Percentiles rank a stretch among this genome's conserved stretches.
These are phyloP conservation scores for Trichogramma evanescens DNA, from an alignment of 2,888 invertebrate genomes.

Conservation along the genomic window DNA sequence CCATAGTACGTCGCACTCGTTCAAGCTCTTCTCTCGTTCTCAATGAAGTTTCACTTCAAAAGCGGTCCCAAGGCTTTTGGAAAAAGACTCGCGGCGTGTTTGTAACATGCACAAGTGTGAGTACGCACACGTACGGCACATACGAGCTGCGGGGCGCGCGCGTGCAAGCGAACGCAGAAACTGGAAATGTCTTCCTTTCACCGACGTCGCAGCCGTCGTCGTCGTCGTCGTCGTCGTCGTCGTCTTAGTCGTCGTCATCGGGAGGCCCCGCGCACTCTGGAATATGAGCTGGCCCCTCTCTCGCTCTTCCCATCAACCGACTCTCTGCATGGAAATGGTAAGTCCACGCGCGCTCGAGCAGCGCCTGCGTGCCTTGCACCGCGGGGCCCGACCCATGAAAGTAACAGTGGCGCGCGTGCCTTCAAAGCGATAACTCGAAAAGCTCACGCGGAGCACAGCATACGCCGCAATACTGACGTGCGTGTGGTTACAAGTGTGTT, in stretches of 20 bases:
- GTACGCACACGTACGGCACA: no score
- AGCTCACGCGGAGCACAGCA: no score
- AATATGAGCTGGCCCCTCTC: constrained; percentile 1
- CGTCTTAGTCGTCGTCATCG: constrained; percentile 16
- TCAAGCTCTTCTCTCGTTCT: no score
- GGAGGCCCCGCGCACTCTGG: not conserved
- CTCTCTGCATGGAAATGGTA: constrained; percentile 26
- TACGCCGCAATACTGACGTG: no score
- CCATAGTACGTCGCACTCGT: no score
- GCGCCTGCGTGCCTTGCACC: constrained; percentile 22
- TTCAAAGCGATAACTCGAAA: no score
- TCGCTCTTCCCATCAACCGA: constrained; percentile 7
- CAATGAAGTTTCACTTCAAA: no score
- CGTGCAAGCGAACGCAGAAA: constrained; percentile 17
- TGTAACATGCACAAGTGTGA: no score
- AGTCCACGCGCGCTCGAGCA: constrained; percentile 16
- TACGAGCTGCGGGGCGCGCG: not conserved
- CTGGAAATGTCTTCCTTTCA: constrained; percentile 43
- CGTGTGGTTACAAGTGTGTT: no score
- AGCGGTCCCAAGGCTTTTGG: no score
- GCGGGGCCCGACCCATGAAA: constrained; percentile 41
- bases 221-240: constrained; percentile 12
- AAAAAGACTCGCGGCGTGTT: no score
- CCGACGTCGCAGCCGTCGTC: constrained; percentile 25
- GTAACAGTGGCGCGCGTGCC: constrained; percentile 37